A percentile compares a stretch with the other conserved stretches of the same genome.
phyloP scores from a whole-genome alignment of 2,888 invertebrate species.

The Abscondita cerata region DNA sequence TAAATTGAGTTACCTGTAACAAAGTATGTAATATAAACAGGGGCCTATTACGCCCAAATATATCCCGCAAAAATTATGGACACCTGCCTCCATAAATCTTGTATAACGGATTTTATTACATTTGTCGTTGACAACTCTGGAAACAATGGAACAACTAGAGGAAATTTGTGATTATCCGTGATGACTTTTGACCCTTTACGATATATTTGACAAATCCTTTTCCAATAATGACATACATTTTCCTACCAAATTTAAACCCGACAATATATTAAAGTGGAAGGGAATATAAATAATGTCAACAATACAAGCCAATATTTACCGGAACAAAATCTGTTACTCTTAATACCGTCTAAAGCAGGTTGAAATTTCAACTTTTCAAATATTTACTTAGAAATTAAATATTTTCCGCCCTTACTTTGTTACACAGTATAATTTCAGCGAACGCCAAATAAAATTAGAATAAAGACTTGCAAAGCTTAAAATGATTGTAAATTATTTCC shows the following conservation, averaged over 20 bases:
- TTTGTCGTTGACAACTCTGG: constrained; percentile 41
- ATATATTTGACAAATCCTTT: constrained; percentile 23
- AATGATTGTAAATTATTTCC: neutral
- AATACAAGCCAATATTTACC: constrained; percentile 1
- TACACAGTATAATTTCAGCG: neutral
- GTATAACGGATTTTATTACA: constrained; percentile 45
- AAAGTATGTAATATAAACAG: constrained; percentile 39
- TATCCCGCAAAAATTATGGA: constrained; percentile 35
- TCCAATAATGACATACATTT: constrained; percentile 4
- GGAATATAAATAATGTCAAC: neutral
- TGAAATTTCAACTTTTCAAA: constrained; percentile 4
- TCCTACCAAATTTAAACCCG: constrained; percentile 1
- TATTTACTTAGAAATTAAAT: constrained; percentile 11
- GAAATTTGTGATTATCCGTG: constrained; percentile 19
- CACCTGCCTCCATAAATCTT: constrained; percentile 42
- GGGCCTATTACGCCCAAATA: constrained; percentile 40
- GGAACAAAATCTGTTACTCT: constrained; percentile 1
- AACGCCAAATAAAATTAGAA: constrained; percentile 9
- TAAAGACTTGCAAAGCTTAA: constrained; percentile 4
- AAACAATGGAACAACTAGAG: constrained; percentile 34
- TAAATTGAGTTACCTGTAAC: constrained; percentile 35
- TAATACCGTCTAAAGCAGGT: constrained; percentile 3
- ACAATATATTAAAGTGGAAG: neutral
- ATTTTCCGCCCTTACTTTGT: constrained; percentile 9
- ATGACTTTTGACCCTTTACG: constrained; percentile 19